These are phyloP conservation scores for Muschampia plurimacula DNA, from an alignment of 2,888 invertebrate species.

Conservation along the genomic window DNA sequence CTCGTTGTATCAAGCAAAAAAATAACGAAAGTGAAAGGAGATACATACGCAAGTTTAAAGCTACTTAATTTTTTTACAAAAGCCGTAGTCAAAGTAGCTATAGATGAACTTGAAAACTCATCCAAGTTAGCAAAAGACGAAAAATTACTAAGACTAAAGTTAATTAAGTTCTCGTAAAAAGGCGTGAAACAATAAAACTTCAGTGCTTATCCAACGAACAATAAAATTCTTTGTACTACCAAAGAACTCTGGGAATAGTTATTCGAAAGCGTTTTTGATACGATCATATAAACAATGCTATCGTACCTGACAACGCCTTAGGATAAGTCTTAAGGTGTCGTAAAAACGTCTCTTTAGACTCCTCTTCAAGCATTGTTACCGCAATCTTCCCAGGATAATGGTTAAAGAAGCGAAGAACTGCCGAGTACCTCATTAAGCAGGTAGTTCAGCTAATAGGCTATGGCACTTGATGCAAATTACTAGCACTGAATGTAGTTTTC, in stretches of 20 bases:
- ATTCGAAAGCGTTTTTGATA: slow-evolving; percentile 2
- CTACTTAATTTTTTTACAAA: background rate
- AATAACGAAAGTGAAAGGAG: background rate
- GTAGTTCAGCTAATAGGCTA: slow-evolving; percentile 38
- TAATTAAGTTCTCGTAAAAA: slow-evolving; percentile 30
- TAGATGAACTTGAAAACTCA: slow-evolving; percentile 9
- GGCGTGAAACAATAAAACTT: slow-evolving; percentile 28
- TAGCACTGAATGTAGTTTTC: slow-evolving; percentile 34
- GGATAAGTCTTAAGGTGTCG: slow-evolving; percentile 20
- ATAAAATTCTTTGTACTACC: background rate
- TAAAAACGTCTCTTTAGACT: slow-evolving; percentile 13
- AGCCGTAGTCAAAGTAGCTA: background rate
- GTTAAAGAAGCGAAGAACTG: slow-evolving; percentile 27
- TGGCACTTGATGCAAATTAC: slow-evolving; percentile 37
- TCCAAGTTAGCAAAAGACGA: slow-evolving; percentile 14
- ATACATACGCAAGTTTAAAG: background rate
- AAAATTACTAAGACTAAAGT: slow-evolving; percentile 11
- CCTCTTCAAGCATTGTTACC: slow-evolving; percentile 28
- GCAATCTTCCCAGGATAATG: slow-evolving; percentile 37
- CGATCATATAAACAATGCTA: slow-evolving; percentile 5
- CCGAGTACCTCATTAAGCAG: slow-evolving; percentile 36
- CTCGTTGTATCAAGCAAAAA: no score
- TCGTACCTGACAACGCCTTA: slow-evolving; percentile 24
- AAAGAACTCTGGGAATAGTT: background rate
- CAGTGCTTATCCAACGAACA: background rate